phyloP scores from a whole-genome alignment of 2,113 vertebrate species.

The Machaerirhynchus nigripectus region DNA sequence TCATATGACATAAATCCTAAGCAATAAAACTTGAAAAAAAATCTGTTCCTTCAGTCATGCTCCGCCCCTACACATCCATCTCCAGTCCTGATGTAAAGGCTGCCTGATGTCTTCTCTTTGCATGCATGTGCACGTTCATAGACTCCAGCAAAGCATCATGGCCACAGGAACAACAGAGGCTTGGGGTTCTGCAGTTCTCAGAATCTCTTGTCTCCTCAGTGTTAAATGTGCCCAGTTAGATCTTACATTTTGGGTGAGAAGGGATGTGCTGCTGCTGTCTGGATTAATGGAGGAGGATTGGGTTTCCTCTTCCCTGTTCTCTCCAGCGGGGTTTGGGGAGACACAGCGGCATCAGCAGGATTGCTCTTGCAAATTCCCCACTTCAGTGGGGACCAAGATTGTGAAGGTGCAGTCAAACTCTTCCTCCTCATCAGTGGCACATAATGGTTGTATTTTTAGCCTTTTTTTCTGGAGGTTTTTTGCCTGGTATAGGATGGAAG shows the following conservation, averaged over 20 bases:
- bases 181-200: background rate
- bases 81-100: background rate
- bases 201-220: background rate
- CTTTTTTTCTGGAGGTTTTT: background rate
- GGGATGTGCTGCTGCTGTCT: background rate
- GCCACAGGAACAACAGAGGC: background rate
- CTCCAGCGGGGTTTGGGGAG: background rate
- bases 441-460: background rate
- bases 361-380: background rate
- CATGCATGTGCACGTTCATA: rapidly evolving
- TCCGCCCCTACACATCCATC: rapidly evolving
- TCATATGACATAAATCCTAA: background rate
- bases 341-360: background rate
- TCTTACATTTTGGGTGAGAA: background rate
- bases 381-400: background rate
- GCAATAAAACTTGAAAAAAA: background rate
- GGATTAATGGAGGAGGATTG: background rate
- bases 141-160: background rate
- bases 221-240: background rate
- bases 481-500: background rate
- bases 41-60: background rate
- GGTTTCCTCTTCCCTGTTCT: background rate
- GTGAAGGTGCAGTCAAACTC: background rate
- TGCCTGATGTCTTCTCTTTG: background rate
- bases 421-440: background rate